Evolutionary conservation across 1,140 invertebrate species (phyloP).

Genomic region (Diorhabda elongata): DNA sequence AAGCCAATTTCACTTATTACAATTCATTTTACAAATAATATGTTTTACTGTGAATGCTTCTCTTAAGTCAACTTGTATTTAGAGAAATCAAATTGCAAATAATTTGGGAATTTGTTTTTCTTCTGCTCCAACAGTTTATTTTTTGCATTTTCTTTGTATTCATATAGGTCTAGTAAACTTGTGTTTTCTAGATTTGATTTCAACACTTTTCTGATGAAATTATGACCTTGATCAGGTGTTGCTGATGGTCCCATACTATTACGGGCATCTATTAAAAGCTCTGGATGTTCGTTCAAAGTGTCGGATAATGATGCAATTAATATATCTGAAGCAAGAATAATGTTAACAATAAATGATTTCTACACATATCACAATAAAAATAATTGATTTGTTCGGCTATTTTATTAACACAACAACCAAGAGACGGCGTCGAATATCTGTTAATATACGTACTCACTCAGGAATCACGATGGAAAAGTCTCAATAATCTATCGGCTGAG

Average conservation of each 20-base stretch:
- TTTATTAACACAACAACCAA: too few relatives aligned
- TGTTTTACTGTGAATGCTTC: neutral
- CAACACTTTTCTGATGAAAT: conserved; percentile 29
- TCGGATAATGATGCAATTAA: conserved; percentile 67
- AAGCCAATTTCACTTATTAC: too few relatives aligned
- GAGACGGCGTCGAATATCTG: too few relatives aligned
- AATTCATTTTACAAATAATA: neutral
- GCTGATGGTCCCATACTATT: conserved; percentile 30
- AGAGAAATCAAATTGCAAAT: conserved; percentile 14
- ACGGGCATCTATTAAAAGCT: conserved; percentile 54
- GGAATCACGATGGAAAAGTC: too few relatives aligned
- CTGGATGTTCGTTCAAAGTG: conserved; percentile 64
- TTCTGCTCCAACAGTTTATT: conserved; percentile 16
- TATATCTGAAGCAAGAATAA: conserved; percentile 54
- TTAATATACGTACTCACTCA: too few relatives aligned
- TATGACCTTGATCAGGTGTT: conserved; percentile 17
- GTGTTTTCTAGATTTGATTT: conserved; percentile 28
- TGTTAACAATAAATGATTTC: conserved; percentile 9
- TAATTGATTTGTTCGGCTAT: neutral
- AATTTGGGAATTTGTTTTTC: conserved; percentile 20
- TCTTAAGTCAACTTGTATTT: conserved; percentile 7
- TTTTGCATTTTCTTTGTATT: conserved; percentile 22
- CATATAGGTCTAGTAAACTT: conserved; percentile 6
- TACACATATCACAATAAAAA: neutral
- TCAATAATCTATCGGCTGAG: too few relatives aligned